These are phyloP conservation scores for Acronicta psi DNA, from an alignment of 2,888 invertebrate species.

Conservation along the genomic window DNA sequence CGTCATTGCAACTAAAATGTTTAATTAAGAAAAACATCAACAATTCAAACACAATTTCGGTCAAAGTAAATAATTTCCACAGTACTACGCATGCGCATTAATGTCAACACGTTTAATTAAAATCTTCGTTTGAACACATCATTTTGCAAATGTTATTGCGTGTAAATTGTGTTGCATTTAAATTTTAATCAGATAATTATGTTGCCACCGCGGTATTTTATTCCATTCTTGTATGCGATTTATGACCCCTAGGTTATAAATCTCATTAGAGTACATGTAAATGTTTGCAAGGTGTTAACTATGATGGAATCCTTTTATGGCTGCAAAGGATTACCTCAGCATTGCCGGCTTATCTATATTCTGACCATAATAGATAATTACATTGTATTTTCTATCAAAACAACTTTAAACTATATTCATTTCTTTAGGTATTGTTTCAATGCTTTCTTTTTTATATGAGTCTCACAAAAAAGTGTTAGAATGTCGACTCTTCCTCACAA, in stretches of 20 bases:
- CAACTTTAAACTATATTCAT: not conserved
- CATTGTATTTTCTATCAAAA: not conserved
- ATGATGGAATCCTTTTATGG: conserved; percentile 35
- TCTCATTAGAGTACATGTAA: conserved; percentile 38
- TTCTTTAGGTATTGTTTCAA: too few species aligned
- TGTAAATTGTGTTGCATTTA: conserved; percentile 8
- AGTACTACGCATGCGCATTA: not conserved
- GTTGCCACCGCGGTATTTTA: conserved; percentile 33
- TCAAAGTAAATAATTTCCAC: conserved; percentile 1
- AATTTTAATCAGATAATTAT: conserved; percentile 27
- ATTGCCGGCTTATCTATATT: conserved; percentile 2
- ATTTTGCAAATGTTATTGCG: not conserved
- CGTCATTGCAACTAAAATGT: too few species aligned
- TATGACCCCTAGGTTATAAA: conserved; percentile 29
- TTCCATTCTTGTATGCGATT: conserved; percentile 22
- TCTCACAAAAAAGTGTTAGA: too few species aligned
- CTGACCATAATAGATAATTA: conserved; percentile 7
- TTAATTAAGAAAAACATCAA: not conserved
- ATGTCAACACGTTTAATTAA: conserved; percentile 13
- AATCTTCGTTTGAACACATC: conserved; percentile 10
- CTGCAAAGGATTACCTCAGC: conserved; percentile 5
- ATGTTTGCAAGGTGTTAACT: conserved; percentile 29
- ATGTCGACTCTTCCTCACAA: not conserved
- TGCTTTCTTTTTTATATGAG: too few species aligned
- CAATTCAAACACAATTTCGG: not conserved